Evolutionary conservation across 2,888 invertebrate genomes (phyloP).

Genomic region (Hyalella azteca): DNA sequence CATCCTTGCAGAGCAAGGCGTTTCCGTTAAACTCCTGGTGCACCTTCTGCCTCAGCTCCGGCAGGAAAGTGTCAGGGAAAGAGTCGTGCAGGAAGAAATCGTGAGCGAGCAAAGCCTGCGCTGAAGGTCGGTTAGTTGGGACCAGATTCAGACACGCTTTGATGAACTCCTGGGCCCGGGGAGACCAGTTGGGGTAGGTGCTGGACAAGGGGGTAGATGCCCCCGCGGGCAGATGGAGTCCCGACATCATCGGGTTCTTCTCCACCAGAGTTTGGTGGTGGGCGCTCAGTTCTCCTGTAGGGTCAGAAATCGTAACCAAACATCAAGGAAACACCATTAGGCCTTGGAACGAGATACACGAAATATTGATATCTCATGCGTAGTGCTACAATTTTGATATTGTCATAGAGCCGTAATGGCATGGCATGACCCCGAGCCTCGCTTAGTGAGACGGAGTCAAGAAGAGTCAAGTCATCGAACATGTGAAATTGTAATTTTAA

Average conservation of each 20-base stretch:
- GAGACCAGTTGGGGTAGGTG: conserved; percentile 65
- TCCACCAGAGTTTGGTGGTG: conserved; percentile 66
- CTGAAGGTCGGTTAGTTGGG: conserved; percentile 71
- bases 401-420: too few relatives aligned
- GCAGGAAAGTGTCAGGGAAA: conserved; percentile 73
- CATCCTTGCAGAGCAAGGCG: conserved; percentile 64
- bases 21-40: conserved; percentile 70
- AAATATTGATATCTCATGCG: too few relatives aligned
- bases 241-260: conserved; percentile 65
- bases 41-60: conserved; percentile 71
- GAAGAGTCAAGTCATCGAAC: too few relatives aligned
- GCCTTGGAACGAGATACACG: too few relatives aligned
- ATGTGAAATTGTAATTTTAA: too few relatives aligned
- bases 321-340: too few relatives aligned
- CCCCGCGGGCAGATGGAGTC: conserved; percentile 60
- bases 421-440: too few relatives aligned
- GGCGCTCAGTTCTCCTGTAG: conserved; percentile 65
- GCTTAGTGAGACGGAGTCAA: too few relatives aligned
- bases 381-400: too few relatives aligned
- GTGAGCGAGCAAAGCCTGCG: conserved; percentile 72
- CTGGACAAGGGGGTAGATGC: conserved; percentile 63
- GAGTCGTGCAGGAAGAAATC: conserved; percentile 72
- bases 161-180: conserved; percentile 67
- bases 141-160: conserved; percentile 69
- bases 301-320: too few relatives aligned